Evolutionary conservation across 2,888 invertebrate genomes (phyloP).

Genomic region (Acrobasis consociella): DNA sequence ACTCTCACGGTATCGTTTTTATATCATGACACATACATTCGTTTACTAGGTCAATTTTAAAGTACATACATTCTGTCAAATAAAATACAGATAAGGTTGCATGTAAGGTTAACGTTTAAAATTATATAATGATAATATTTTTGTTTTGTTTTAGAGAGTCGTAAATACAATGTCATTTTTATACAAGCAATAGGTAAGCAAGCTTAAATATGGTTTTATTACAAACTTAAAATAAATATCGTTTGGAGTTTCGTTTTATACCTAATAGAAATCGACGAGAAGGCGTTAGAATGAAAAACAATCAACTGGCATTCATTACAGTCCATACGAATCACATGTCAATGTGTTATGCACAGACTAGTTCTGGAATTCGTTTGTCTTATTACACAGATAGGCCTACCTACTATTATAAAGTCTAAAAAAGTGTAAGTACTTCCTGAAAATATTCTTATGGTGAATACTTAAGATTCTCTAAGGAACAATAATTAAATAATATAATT

Average conservation of each 20-base stretch:
- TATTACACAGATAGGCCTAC: no score
- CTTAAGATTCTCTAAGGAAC: no score
- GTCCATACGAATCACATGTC: no score
- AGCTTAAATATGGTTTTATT: background rate
- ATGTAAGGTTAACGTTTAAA: constrained; percentile 11
- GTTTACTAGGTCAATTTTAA: constrained; percentile 19
- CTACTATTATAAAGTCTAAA: no score
- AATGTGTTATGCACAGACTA: no score
- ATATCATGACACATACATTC: constrained; percentile 18
- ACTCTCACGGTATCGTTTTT: constrained; percentile 4
- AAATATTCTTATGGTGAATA: no score
- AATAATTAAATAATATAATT: no score
- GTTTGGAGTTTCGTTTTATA: background rate
- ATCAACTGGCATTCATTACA: no score
- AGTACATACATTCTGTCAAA: constrained; percentile 18
- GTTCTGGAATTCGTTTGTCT: no score
- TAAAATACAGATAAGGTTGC: constrained; percentile 7
- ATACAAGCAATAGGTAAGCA: constrained; percentile 4
- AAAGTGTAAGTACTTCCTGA: no score
- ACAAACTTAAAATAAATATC: background rate
- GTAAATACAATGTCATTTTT: background rate
- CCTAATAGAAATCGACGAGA: no score
- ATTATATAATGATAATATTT: constrained; percentile 2
- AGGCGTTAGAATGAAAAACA: no score
- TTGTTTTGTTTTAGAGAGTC: constrained; percentile 8